Percentiles rank a stretch among this genome's conserved stretches.
Conservation (phyloP, 1,140 invertebrate genomes). For the Eubasilissa regina region DNA sequence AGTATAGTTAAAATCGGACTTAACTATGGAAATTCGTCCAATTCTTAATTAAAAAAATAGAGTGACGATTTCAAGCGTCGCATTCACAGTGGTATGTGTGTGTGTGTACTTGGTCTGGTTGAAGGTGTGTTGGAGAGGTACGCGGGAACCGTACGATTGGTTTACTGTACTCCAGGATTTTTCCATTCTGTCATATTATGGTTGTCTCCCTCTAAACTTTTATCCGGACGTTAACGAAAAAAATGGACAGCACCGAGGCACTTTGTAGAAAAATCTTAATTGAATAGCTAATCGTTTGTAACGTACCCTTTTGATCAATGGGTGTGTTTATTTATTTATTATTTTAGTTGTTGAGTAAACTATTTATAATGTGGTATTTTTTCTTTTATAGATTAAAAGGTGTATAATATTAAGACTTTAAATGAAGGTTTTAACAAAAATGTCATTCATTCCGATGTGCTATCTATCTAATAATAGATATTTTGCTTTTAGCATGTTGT, state of each 20-base stretch:
- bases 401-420: no score
- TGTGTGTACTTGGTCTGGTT: neutral
- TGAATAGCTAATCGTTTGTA: neutral
- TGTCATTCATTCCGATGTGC: no score
- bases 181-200: slow-evolving; percentile 18
- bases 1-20: no score
- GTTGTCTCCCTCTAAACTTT: slow-evolving; percentile 15
- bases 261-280: neutral
- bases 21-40: neutral
- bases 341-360: no score
- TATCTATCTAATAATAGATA: no score
- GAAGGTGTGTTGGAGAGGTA: neutral
- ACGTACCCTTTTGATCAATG: neutral
- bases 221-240: neutral
- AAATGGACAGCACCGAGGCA: neutral
- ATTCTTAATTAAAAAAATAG: neutral
- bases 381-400: no score
- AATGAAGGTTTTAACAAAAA: no score
- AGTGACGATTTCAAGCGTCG: neutral
- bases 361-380: no score
- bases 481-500: no score
- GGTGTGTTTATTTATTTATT: neutral
- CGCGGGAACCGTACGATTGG: slow-evolving; percentile 19
- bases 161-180: slow-evolving; percentile 13
- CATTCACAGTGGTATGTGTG: neutral